Evolutionary conservation across 2,797 vertebrate species (phyloP).

Genomic region (Onychomys torridus): DNA sequence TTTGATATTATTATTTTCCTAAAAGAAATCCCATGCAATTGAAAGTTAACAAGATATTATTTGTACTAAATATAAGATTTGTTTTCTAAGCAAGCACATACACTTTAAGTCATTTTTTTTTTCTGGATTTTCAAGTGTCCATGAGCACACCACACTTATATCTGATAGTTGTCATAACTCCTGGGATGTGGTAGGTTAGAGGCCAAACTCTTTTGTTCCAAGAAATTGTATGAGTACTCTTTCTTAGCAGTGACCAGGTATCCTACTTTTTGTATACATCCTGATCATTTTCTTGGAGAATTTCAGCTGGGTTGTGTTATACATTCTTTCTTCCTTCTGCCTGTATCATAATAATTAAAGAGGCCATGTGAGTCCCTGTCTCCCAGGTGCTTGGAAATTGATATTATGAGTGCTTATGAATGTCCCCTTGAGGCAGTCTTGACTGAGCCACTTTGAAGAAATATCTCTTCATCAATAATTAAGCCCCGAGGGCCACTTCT

Average conservation of each 20-base stretch:
- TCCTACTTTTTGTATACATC: background rate
- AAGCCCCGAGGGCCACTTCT: slow-evolving; percentile 81
- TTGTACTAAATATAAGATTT: background rate
- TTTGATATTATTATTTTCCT: slow-evolving; percentile 25
- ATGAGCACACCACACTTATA: background rate
- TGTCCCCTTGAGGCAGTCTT: slow-evolving; percentile 78
- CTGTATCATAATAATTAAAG: slow-evolving; percentile 74
- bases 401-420: slow-evolving; percentile 81
- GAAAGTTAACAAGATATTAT: background rate
- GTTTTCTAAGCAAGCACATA: background rate
- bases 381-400: slow-evolving; percentile 82
- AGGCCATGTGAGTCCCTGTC: slow-evolving; percentile 68
- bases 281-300: slow-evolving; percentile 41
- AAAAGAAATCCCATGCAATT: background rate
- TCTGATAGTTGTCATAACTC: background rate
- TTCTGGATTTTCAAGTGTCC: background rate
- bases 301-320: slow-evolving; percentile 32
- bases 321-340: slow-evolving; percentile 12
- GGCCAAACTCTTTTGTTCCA: background rate
- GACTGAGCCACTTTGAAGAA: slow-evolving; percentile 82
- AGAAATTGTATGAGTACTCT: background rate
- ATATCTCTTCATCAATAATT: slow-evolving; percentile 84
- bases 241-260: background rate
- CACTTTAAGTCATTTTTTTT: background rate
- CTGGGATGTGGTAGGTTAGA: background rate